Conservation (phyloP, 1,140 invertebrate genomes). For the Atta texana region DNA sequence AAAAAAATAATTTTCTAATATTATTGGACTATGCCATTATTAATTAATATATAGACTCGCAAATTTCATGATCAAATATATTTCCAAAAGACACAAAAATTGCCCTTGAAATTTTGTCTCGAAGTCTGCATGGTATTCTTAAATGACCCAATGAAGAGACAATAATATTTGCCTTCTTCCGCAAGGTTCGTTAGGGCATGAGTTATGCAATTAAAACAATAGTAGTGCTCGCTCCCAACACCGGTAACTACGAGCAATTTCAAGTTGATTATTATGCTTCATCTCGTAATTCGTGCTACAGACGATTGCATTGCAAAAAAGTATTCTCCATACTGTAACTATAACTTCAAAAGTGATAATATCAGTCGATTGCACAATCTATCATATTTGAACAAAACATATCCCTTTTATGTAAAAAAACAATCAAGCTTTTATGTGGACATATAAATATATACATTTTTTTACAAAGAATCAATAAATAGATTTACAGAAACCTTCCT, state of each 20-base stretch:
- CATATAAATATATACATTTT: background rate
- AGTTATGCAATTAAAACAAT: constrained; percentile 74
- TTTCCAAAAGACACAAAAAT: background rate
- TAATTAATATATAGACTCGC: background rate
- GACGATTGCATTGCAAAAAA: background rate
- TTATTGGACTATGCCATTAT: background rate
- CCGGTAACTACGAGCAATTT: constrained; percentile 66
- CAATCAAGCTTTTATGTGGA: background rate
- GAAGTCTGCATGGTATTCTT: background rate
- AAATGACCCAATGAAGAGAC: background rate
- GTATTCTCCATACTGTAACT: background rate
- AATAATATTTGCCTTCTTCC: constrained; percentile 43
- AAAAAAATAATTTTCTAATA: background rate
- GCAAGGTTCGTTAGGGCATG: constrained; percentile 49
- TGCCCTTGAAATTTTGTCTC: background rate
- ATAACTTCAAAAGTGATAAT: background rate
- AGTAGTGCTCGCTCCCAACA: constrained; percentile 63
- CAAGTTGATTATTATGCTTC: constrained; percentile 69
- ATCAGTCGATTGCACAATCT: constrained; percentile 1
- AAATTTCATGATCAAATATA: background rate
- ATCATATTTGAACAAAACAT: background rate
- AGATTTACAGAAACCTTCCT: background rate
- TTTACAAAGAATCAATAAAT: background rate
- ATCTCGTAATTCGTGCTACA: constrained; percentile 61
- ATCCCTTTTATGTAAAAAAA: background rate